Conservation (phyloP, 2,888 invertebrate genomes). For the Latheticus oryzae region DNA sequence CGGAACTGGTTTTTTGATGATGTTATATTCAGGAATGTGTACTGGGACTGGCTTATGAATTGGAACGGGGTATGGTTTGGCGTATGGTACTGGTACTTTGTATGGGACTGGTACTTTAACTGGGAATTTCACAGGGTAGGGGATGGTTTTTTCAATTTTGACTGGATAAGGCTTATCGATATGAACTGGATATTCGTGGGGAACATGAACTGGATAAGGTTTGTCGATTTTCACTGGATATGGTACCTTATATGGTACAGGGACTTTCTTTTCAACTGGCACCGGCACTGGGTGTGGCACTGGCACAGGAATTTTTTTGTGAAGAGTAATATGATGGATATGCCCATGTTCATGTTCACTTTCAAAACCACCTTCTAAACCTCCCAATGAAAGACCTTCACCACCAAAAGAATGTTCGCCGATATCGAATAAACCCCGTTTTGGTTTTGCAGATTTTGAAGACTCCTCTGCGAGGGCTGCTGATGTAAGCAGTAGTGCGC, state of each 20-base stretch:
- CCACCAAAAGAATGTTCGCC: conserved; percentile 39
- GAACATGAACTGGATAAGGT: conserved; percentile 71
- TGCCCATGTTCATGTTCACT: conserved; percentile 37
- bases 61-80: conserved; percentile 60
- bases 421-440: no score
- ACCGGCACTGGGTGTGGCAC: conserved; percentile 41
- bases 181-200: conserved; percentile 70
- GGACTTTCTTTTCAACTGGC: conserved; percentile 47
- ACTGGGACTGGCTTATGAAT: conserved; percentile 64
- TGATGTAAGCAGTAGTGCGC: conserved; percentile 51
- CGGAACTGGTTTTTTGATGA: conserved; percentile 68
- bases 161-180: conserved; percentile 66
- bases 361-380: conserved; percentile 36
- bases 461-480: conserved; percentile 50
- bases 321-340: conserved; percentile 29
- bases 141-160: conserved; percentile 63
- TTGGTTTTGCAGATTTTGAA: conserved; percentile 49
- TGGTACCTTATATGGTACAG: conserved; percentile 62
- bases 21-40: conserved; percentile 67
- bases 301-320: conserved; percentile 45
- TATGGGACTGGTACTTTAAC: conserved; percentile 57
- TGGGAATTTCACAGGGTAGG: conserved; percentile 59
- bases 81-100: conserved; percentile 56
- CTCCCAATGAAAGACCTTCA: conserved; percentile 45
- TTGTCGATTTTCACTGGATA: conserved; percentile 67